These are phyloP conservation scores for Ectropis grisescens DNA, from an alignment of 1,140 invertebrate species.

Conservation along the genomic window DNA sequence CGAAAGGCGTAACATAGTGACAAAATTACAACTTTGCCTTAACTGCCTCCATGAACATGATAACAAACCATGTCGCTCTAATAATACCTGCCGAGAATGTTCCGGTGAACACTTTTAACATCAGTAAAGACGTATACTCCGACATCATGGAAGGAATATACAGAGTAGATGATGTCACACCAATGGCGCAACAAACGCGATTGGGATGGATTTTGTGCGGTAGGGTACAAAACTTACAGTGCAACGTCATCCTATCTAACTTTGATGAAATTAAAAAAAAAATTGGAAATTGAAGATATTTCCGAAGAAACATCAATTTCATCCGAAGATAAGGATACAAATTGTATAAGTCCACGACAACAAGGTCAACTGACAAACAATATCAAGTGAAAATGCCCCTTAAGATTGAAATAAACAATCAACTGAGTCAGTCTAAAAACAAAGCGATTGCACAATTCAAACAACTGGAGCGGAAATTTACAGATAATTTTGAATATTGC, in stretches of 20 bases:
- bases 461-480: slow-evolving; percentile 14
- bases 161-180: slow-evolving; percentile 4
- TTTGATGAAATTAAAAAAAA: slow-evolving; percentile 9
- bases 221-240: slow-evolving; percentile 10
- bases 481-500: neutral
- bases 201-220: slow-evolving; percentile 30
- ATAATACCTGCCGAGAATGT: no score
- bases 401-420: slow-evolving; percentile 6
- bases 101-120: no score
- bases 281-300: slow-evolving; percentile 33
- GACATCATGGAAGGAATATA: slow-evolving; percentile 10
- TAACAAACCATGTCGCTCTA: no score
- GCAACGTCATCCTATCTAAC: slow-evolving; percentile 10
- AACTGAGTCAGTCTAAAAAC: slow-evolving; percentile 13
- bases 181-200: no score
- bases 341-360: slow-evolving; percentile 6
- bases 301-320: slow-evolving; percentile 9
- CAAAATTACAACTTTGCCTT: no score
- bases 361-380: slow-evolving; percentile 7
- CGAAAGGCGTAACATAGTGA: no score
- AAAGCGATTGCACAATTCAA: slow-evolving; percentile 13
- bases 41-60: no score
- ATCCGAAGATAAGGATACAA: slow-evolving; percentile 15
- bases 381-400: slow-evolving; percentile 19
- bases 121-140: slow-evolving; percentile 9